Conservation (phyloP, 2,113 vertebrate genomes). For the Coregonus clupeaformis region DNA sequence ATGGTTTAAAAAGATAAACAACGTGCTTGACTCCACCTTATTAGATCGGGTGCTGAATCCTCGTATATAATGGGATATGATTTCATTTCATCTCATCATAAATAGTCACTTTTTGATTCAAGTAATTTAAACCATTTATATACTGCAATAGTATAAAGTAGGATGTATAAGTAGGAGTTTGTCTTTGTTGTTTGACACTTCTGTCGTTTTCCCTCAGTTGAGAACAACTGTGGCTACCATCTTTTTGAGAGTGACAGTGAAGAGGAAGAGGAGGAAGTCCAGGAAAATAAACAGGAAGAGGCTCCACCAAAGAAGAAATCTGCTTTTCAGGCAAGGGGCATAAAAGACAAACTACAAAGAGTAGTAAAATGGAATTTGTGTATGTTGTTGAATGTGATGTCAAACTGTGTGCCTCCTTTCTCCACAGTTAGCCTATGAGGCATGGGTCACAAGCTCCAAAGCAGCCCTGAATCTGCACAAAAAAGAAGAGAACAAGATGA, state of each 20-base stretch:
- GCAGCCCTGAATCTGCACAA: slow-evolving; percentile 70
- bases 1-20: no score
- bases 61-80: not conserved
- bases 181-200: not conserved
- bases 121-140: not conserved
- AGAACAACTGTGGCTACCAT: slow-evolving; percentile 63
- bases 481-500: slow-evolving; percentile 61
- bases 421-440: slow-evolving; percentile 71
- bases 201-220: slow-evolving; percentile 50
- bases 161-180: not conserved
- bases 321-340: slow-evolving; percentile 72
- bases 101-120: not conserved
- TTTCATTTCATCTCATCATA: not conserved
- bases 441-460: slow-evolving; percentile 73
- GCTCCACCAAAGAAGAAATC: slow-evolving; percentile 64
- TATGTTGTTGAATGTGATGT: not conserved
- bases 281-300: slow-evolving; percentile 60
- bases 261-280: slow-evolving; percentile 65
- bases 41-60: no score
- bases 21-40: no score
- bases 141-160: not conserved
- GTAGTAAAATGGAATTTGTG: not conserved
- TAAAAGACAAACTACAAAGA: not conserved
- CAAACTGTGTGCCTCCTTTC: not conserved
- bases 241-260: slow-evolving; percentile 75